Percentiles rank a stretch among this genome's conserved stretches.
Conservation (phyloP, 2,888 invertebrate genomes). For the Mylabris sibirica region DNA sequence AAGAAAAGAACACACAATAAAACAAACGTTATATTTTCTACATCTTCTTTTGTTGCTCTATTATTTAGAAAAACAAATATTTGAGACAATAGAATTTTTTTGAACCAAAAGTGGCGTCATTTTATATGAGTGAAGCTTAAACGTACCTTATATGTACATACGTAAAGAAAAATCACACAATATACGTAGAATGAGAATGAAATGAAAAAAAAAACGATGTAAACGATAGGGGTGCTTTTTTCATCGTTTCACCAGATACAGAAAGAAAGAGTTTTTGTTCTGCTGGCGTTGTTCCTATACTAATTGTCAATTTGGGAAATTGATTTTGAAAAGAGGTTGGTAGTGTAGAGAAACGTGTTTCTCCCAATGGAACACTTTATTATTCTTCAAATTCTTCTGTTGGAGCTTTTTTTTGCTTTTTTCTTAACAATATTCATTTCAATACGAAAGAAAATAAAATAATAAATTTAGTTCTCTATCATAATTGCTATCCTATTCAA, state of each 20-base stretch:
- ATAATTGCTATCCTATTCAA: not conserved
- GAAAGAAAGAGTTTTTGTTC: not conserved
- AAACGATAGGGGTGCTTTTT: not conserved
- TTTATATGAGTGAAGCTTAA: not conserved
- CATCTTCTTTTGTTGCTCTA: not conserved
- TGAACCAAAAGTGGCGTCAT: conserved; percentile 1
- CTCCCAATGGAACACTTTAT: not conserved
- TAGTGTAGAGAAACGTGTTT: not conserved
- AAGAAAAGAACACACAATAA: not conserved
- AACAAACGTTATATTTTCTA: not conserved
- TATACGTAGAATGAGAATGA: not conserved
- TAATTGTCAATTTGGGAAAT: conserved; percentile 11
- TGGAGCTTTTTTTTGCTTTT: not conserved
- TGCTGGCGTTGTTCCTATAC: not conserved
- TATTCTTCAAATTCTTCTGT: not conserved
- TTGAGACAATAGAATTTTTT: not conserved
- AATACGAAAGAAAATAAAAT: not conserved
- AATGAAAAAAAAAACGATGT: not conserved
- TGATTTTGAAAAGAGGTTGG: not conserved
- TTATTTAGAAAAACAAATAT: conserved; percentile 4
- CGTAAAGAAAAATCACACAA: not conserved
- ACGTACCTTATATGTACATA: not conserved
- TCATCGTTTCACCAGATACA: not conserved
- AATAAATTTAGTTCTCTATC: not conserved
- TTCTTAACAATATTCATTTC: not conserved